A percentile compares a stretch with the other conserved stretches of the same genome.
These are phyloP conservation scores for Phoeniculus purpureus DNA, from an alignment of 2,797 vertebrate species.

Conservation along the genomic window DNA sequence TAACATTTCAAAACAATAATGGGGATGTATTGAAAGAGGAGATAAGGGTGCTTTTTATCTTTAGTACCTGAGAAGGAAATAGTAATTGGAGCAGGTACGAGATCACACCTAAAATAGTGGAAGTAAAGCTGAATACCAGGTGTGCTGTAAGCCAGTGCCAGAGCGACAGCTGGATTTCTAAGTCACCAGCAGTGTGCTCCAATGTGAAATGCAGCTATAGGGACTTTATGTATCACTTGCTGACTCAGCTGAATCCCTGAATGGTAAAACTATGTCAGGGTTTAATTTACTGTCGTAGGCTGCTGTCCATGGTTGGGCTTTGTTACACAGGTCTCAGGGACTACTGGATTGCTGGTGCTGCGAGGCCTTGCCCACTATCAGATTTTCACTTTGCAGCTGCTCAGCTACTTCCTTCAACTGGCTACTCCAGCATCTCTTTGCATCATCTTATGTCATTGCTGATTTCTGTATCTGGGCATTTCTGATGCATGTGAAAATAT, in stretches of 20 bases:
- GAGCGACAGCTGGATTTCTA: not conserved
- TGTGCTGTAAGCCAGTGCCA: not conserved
- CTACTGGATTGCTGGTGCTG: not conserved
- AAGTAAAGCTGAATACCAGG: not conserved
- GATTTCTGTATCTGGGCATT: not conserved
- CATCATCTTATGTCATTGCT: not conserved
- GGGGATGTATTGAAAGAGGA: not conserved
- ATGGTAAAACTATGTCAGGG: not conserved
- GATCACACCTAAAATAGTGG: not conserved
- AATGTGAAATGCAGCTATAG: not conserved
- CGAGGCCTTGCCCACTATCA: not conserved
- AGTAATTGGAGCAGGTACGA: not conserved
- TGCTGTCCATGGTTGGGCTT: rapidly evolving
- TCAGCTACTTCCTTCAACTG: not conserved
- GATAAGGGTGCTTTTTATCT: not conserved
- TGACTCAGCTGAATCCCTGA: not conserved
- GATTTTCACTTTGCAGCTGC: not conserved
- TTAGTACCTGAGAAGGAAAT: not conserved
- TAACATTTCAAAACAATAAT: not conserved
- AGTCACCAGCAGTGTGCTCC: not conserved
- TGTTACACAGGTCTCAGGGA: not conserved
- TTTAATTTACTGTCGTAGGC: not conserved
- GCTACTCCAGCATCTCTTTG: not conserved
- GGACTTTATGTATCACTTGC: not conserved
- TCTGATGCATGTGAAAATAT: not conserved